Evolutionary conservation across 37 sponge, comb jelly and placozoan species (phyloP).

Genomic region (Beroe forskalii): DNA sequence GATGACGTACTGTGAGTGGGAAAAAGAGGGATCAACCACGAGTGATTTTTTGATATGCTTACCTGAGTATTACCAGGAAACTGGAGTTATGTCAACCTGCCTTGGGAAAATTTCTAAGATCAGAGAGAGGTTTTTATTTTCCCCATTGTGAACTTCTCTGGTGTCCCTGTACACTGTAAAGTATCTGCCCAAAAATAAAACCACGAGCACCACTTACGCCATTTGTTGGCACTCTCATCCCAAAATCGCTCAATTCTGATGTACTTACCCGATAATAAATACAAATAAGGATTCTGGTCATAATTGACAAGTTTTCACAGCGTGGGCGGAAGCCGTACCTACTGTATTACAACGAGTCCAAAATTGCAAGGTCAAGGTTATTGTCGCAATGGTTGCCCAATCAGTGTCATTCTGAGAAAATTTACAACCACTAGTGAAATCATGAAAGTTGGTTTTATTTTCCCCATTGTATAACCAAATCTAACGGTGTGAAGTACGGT

Average conservation of each 20-base stretch:
- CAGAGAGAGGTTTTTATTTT: not conserved
- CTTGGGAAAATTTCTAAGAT: no score
- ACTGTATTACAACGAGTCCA: not conserved
- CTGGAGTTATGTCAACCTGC: no score
- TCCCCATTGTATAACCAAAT: not conserved
- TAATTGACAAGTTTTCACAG: no score
- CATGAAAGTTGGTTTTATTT: not conserved
- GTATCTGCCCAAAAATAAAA: not conserved
- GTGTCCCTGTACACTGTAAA: not conserved
- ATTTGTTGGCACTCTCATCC: not conserved
- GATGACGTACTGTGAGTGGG: no score
- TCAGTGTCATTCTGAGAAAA: not conserved
- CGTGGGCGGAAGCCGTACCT: not conserved
- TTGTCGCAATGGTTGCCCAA: not conserved
- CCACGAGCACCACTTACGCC: not conserved
- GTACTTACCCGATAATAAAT: not conserved
- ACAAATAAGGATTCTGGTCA: no score
- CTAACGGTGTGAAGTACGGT: not conserved
- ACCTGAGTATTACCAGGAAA: no score
- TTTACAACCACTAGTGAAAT: not conserved
- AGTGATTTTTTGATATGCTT: no score
- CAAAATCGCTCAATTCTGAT: not conserved
- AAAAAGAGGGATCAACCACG: no score
- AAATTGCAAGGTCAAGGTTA: not conserved
- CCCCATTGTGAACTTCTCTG: not conserved